phyloP scores from a whole-genome alignment of 2,113 vertebrate species.

The Emydocephalus ijimae region DNA sequence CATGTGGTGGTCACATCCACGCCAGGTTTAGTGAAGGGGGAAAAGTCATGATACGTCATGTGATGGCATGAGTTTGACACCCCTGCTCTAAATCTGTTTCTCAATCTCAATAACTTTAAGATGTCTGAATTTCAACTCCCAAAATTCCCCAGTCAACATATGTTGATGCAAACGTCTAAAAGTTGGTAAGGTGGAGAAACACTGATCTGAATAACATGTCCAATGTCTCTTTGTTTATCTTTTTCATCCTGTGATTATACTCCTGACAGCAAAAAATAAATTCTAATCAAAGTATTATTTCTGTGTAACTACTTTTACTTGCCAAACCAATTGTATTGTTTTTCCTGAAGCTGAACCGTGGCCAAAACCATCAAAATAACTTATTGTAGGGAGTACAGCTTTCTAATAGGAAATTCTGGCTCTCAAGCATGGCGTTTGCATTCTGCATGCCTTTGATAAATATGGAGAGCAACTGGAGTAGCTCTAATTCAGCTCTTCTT shows the following conservation, averaged over 20 bases:
- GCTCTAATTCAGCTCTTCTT: constrained; percentile 38
- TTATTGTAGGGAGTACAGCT: neutral
- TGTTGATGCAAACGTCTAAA: neutral
- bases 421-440: neutral
- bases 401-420: neutral
- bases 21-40: no score
- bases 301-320: neutral
- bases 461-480: neutral
- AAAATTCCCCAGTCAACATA: neutral
- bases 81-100: neutral
- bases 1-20: no score
- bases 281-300: neutral
- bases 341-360: neutral
- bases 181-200: neutral
- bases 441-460: neutral
- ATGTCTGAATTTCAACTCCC: neutral
- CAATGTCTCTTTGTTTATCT: neutral
- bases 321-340: neutral
- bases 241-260: neutral
- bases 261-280: neutral
- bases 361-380: neutral
- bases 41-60: no score
- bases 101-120: neutral
- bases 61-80: no score
- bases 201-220: neutral